Conservation (phyloP, 2,888 invertebrate species). For the Abrostola triplasia region DNA sequence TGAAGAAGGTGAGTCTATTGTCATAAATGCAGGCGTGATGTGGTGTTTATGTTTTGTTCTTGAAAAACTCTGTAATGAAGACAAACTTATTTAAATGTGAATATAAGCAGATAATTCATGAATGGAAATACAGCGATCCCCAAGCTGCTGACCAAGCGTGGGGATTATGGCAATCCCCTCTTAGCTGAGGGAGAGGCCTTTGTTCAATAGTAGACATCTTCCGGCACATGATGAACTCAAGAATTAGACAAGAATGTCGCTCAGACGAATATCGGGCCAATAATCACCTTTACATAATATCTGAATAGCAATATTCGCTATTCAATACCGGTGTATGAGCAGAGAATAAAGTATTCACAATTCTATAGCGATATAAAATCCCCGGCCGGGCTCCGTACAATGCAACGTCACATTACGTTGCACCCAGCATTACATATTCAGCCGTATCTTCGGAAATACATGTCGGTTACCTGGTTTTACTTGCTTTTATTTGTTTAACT, state of each 20-base stretch:
- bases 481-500: slow-evolving; percentile 1
- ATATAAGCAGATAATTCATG: no score
- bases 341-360: slow-evolving; percentile 34
- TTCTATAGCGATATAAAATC: slow-evolving; percentile 44
- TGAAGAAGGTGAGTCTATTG: no score
- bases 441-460: slow-evolving; percentile 46
- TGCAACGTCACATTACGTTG: slow-evolving; percentile 57
- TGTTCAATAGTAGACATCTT: no score
- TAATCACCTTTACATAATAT: neutral
- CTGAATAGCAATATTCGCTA: slow-evolving; percentile 6
- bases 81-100: no score
- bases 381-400: slow-evolving; percentile 44
- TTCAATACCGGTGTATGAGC: slow-evolving; percentile 20
- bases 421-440: slow-evolving; percentile 58
- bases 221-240: neutral
- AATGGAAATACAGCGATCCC: no score
- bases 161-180: no score
- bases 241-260: neutral
- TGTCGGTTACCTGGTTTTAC: slow-evolving; percentile 16
- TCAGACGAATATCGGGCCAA: neutral
- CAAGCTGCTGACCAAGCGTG: no score
- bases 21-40: no score
- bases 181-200: no score
- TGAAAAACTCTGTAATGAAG: no score
- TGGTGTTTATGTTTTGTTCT: no score